Evolutionary conservation across 2,113 vertebrate genomes (phyloP).

Genomic region (Gopherus evgoodei): DNA sequence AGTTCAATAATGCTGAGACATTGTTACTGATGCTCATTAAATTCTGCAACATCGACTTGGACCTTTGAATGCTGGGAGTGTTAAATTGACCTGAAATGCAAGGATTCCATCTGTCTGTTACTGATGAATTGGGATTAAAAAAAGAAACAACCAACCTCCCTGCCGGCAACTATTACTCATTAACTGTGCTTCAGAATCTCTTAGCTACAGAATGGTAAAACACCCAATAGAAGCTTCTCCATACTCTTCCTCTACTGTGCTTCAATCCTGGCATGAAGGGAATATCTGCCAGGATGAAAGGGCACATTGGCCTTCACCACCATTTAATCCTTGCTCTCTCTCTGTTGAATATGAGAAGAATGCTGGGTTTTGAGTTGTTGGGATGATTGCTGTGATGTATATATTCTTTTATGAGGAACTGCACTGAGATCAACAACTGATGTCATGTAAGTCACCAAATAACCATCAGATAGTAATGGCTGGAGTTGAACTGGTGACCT

Average conservation of each 20-base stretch:
- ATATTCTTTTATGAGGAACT: neutral
- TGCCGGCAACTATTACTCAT: conserved; percentile 15
- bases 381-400: neutral
- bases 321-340: conserved; percentile 47
- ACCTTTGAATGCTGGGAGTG: conserved; percentile 60
- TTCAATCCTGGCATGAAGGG: conserved; percentile 1
- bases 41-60: conserved; percentile 68
- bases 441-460: neutral
- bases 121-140: conserved; percentile 56
- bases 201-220: conserved; percentile 9
- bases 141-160: neutral
- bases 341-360: neutral
- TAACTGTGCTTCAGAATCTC: conserved; percentile 16
- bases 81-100: conserved; percentile 61
- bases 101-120: conserved; percentile 70
- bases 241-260: neutral
- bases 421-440: neutral
- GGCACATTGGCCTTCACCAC: conserved; percentile 13
- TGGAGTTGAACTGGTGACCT: neutral
- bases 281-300: neutral
- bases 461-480: neutral
- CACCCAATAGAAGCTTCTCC: conserved; percentile 13
- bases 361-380: conserved; percentile 12
- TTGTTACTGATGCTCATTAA: conserved; percentile 73
- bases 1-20: conserved; percentile 59